A percentile compares a stretch with the other conserved stretches of the same genome.
phyloP scores from a whole-genome alignment of 2,113 vertebrate genomes.

The Nyctereutes procyonoides region DNA sequence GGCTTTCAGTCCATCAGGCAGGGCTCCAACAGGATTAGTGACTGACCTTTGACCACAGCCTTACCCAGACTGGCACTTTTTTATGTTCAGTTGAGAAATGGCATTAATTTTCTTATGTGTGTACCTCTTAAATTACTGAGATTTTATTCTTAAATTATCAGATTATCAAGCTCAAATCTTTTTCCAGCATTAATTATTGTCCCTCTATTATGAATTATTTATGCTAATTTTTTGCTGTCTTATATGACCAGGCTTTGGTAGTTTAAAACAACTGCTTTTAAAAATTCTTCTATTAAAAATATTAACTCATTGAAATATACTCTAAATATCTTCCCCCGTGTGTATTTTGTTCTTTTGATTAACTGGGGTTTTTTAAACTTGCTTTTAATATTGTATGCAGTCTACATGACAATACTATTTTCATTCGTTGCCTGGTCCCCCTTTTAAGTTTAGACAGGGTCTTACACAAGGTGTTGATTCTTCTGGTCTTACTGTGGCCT shows the following conservation, averaged over 20 bases:
- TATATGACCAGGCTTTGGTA: background rate
- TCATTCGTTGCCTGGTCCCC: background rate
- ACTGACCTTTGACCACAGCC: background rate
- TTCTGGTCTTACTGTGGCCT: background rate
- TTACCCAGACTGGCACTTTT: background rate
- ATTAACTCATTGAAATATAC: background rate
- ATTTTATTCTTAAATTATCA: background rate
- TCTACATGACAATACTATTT: too few relatives aligned
- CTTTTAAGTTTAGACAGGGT: background rate
- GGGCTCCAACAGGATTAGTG: background rate
- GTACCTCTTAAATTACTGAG: background rate
- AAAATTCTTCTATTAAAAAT: background rate
- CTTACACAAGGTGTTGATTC: too few relatives aligned
- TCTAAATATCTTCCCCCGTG: background rate
- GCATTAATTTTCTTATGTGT: background rate
- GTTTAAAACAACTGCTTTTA: conserved; percentile 25
- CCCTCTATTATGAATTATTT: background rate
- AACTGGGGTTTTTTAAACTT: background rate
- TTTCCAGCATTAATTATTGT: background rate
- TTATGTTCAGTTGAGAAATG: background rate
- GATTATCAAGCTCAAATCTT: background rate
- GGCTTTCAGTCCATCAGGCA: rapidly evolving
- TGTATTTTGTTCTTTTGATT: background rate
- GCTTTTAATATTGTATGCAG: background rate
- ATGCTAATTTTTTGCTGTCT: background rate